Evolutionary conservation across 2,888 invertebrate species (phyloP).

Genomic region (Hesperia comma): DNA sequence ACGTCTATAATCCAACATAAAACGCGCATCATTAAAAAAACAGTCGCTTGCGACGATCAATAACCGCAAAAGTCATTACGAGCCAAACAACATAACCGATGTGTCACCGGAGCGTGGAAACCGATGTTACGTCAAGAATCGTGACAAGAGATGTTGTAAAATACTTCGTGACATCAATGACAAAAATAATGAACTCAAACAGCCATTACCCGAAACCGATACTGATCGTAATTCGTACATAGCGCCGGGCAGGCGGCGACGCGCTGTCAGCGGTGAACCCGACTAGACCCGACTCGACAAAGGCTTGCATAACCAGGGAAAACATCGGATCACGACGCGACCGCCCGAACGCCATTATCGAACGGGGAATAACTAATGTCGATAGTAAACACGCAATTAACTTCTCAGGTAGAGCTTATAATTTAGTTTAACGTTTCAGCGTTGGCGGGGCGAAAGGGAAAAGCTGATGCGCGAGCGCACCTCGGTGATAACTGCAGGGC

Average conservation of each 20-base stretch:
- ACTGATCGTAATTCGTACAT: constrained; percentile 54
- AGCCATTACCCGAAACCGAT: constrained; percentile 62
- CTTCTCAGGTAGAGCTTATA: constrained; percentile 58
- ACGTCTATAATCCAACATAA: not conserved
- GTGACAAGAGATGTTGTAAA: constrained; percentile 63
- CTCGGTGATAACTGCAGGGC: constrained; percentile 42
- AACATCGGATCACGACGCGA: constrained; percentile 67
- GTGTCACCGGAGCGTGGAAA: constrained; percentile 64
- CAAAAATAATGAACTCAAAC: constrained; percentile 65
- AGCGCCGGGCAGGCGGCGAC: constrained; percentile 40
- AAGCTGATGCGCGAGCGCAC: constrained; percentile 22
- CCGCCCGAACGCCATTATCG: constrained; percentile 59
- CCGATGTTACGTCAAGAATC: constrained; percentile 64
- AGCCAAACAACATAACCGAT: constrained; percentile 36
- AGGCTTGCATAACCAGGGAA: constrained; percentile 66
- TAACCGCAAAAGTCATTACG: constrained; percentile 37
- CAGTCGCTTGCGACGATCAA: constrained; percentile 44
- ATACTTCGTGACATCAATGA: constrained; percentile 62
- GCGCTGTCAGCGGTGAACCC: constrained; percentile 55
- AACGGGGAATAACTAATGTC: constrained; percentile 56
- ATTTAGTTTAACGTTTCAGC: constrained; percentile 51
- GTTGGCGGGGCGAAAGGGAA: constrained; percentile 48
- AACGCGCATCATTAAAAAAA: not conserved
- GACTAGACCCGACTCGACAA: constrained; percentile 54
- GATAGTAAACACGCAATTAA: constrained; percentile 68